Evolutionary conservation across 1,140 invertebrate species (phyloP).

Genomic region (Lordiphosa mommai): DNA sequence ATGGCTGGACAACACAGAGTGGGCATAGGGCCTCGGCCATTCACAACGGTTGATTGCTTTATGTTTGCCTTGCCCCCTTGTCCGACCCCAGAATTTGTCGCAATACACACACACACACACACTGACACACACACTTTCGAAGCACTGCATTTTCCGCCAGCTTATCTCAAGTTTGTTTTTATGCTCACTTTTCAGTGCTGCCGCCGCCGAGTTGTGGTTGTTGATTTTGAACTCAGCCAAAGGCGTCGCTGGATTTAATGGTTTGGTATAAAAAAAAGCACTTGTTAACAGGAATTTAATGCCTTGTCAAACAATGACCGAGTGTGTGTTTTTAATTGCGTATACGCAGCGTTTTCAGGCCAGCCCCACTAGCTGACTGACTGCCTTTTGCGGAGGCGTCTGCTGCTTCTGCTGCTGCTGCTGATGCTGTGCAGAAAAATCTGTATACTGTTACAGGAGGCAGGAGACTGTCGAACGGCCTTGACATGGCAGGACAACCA

Average conservation of each 20-base stretch:
- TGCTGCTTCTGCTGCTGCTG: neutral
- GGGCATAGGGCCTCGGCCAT: conserved; percentile 4
- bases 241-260: conserved; percentile 10
- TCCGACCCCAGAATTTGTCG: conserved; percentile 21
- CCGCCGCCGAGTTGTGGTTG: neutral
- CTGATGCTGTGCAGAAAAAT: conserved; percentile 24
- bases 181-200: conserved; percentile 29
- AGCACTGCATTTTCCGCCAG: conserved; percentile 24
- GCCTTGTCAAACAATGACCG: conserved; percentile 15
- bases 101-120: conserved; percentile 10
- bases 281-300: conserved; percentile 30
- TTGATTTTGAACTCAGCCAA: conserved; percentile 28
- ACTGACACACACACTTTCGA: conserved; percentile 13
- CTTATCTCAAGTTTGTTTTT: conserved; percentile 36
- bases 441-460: conserved; percentile 23
- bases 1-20: conserved; percentile 14
- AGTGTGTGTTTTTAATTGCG: conserved; percentile 8
- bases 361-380: neutral
- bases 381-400: neutral
- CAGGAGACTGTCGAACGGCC: conserved; percentile 25
- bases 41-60: conserved; percentile 9
- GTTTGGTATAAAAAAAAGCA: conserved; percentile 5
- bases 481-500: conserved; percentile 25
- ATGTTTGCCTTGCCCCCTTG: conserved; percentile 25
- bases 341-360: conserved; percentile 2